Percentiles rank a stretch among this genome's conserved stretches.
These are phyloP conservation scores for Patella pellucida DNA, from an alignment of 2,888 invertebrate genomes.

Conservation along the genomic window DNA sequence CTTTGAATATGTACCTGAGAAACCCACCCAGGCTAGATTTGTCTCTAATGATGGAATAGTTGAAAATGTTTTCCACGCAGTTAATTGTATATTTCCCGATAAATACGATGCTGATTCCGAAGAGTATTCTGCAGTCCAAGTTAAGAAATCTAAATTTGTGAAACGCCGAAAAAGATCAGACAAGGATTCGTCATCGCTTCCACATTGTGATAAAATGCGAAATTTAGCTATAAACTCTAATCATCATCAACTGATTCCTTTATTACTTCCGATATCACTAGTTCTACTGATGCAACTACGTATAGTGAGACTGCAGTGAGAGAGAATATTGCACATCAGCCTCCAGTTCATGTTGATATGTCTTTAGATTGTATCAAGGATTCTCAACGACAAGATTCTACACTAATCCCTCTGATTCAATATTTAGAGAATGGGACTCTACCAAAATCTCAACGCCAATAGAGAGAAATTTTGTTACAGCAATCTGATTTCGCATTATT, in stretches of 20 bases:
- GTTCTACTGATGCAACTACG: no score
- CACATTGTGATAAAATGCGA: no score
- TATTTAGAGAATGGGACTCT: conserved; percentile 16
- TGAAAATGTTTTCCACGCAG: not conserved
- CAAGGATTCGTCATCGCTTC: no score
- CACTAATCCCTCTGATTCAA: not conserved
- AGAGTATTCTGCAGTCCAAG: not conserved
- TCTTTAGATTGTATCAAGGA: not conserved
- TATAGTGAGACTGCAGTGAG: no score
- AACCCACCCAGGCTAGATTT: conserved; percentile 10
- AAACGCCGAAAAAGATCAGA: no score
- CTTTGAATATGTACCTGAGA: conserved; percentile 19
- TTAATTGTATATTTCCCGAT: not conserved
- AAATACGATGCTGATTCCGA: conserved; percentile 3
- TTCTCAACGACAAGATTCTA: conserved; percentile 10
- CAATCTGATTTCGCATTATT: conserved; percentile 28
- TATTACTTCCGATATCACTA: no score
- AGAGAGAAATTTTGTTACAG: conserved; percentile 26
- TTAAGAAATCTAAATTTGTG: not conserved
- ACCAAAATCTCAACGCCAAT: conserved; percentile 27
- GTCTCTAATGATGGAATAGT: conserved; percentile 7
- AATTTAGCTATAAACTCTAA: no score
- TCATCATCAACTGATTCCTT: no score
- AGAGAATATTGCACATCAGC: not conserved
- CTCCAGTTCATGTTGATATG: not conserved